Conservation (phyloP, 2,888 invertebrate genomes). For the Sepioteuthis lessoniana region DNA sequence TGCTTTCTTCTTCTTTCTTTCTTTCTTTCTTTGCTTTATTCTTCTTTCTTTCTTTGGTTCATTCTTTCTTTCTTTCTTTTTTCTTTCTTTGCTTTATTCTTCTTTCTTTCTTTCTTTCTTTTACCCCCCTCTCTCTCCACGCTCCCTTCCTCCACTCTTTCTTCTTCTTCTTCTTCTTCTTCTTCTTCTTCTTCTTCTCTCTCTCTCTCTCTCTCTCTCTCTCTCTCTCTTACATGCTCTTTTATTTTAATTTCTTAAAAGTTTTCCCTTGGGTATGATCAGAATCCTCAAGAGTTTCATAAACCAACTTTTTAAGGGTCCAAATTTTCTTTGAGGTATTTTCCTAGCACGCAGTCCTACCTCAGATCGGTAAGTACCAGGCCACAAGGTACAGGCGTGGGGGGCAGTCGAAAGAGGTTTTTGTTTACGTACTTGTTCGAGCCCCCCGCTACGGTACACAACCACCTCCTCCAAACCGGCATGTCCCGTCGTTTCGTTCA, state of each 20-base stretch:
- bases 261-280: neutral
- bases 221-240: too few relatives aligned
- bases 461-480: neutral
- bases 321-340: neutral
- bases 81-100: neutral
- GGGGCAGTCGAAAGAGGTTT: neutral
- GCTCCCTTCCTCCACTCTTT: too few relatives aligned
- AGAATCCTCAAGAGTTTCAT: neutral
- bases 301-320: neutral
- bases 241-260: too few relatives aligned
- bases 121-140: too few relatives aligned
- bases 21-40: neutral
- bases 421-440: constrained; percentile 16
- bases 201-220: too few relatives aligned
- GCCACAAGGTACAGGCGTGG: neutral
- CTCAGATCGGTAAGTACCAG: neutral
- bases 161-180: too few relatives aligned
- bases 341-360: neutral
- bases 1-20: too few relatives aligned
- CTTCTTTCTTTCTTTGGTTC: too few relatives aligned
- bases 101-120: too few relatives aligned
- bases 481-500: neutral
- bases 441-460: neutral
- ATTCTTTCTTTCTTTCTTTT: neutral
- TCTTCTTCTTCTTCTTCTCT: too few relatives aligned